These are phyloP conservation scores for Pygmarrhopalites habei DNA, from an alignment of 1,140 invertebrate species.

Conservation along the genomic window DNA sequence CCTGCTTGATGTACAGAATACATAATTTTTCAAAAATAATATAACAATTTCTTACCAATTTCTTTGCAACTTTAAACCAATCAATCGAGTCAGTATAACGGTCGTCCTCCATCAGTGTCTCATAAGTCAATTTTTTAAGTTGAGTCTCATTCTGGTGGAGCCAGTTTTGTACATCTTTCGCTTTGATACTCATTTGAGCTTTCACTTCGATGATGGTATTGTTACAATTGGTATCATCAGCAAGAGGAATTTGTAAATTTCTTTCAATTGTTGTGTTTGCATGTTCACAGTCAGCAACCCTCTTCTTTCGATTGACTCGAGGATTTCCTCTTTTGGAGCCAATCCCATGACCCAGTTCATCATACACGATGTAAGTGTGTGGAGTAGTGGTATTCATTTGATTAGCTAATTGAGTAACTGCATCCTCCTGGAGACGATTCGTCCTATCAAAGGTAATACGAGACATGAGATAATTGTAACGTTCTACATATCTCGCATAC, in stretches of 20 bases:
- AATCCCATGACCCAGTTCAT: background rate
- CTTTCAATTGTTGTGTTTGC: background rate
- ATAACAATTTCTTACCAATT: constrained; percentile 20
- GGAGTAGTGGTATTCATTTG: background rate
- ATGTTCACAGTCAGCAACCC: constrained; percentile 8
- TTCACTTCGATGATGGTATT: background rate
- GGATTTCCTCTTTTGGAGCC: background rate
- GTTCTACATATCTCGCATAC: background rate
- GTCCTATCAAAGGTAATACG: background rate
- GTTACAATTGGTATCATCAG: too few species aligned
- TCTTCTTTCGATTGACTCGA: background rate
- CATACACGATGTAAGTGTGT: constrained; percentile 7
- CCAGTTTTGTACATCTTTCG: constrained; percentile 13
- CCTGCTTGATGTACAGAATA: background rate
- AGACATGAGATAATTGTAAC: constrained; percentile 11
- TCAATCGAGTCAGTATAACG: constrained; percentile 5
- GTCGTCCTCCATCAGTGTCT: background rate
- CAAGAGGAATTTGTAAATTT: background rate
- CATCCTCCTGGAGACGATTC: background rate
- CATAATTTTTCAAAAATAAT: background rate
- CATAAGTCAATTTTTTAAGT: constrained; percentile 13
- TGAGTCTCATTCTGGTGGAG: constrained; percentile 4
- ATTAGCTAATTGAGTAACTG: background rate
- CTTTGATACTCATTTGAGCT: constrained; percentile 3
- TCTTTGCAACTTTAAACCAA: constrained; percentile 16